Evolutionary conservation across 2,888 invertebrate genomes (phyloP), one percentile per base, ranked within the genome.

Genomic region (Campaea margaritaria): DNA sequence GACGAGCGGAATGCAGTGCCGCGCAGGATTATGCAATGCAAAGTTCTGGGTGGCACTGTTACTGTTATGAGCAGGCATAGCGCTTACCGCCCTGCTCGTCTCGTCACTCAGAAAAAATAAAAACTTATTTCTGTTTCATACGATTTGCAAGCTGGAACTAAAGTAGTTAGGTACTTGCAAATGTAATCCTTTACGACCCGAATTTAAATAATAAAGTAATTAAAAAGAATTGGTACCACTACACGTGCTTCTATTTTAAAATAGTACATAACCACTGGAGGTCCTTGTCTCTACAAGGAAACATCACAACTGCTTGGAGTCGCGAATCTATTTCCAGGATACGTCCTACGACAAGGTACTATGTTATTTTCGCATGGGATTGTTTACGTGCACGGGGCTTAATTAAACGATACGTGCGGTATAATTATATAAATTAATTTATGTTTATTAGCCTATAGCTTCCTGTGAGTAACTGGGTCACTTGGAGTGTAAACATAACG

Each of bases 401-500:
- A 53, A 49, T 59, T 59, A 53, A 15, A 48, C 49, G 52, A 53
- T 53, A 59, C 41, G 54, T 45, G 15, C 60, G 28, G 34, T 55
- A 57, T 62, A 56, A 62, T 62, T 51, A 55, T 38, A 39, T 56
- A 48, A 47, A 67, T 62, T 64, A 64, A 62, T 62, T 58, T 50
- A 62, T 62, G 55, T 55, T 55, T 42, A 62, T 63, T 59, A 54
- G 38, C 31, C 55, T 38, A 49, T 46, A 48, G 60, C 60, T 64
- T 67, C 67, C 67, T 64, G 58, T 51, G 44, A 15, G 12, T 28
- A 59, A 62, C 28, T 67, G 43, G 62, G 67, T 67, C 67, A 62
- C 39, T 45, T 43, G 27, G 14, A 11, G 13, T 28, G 43, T 47
- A 61, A 51, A 61, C 60, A 61, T 56, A 45, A 38, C 44, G 14